Percentiles rank a stretch among this genome's conserved stretches.
phyloP scores from a whole-genome alignment of 1,140 invertebrate genomes.

The Odontomachus brunneus region DNA sequence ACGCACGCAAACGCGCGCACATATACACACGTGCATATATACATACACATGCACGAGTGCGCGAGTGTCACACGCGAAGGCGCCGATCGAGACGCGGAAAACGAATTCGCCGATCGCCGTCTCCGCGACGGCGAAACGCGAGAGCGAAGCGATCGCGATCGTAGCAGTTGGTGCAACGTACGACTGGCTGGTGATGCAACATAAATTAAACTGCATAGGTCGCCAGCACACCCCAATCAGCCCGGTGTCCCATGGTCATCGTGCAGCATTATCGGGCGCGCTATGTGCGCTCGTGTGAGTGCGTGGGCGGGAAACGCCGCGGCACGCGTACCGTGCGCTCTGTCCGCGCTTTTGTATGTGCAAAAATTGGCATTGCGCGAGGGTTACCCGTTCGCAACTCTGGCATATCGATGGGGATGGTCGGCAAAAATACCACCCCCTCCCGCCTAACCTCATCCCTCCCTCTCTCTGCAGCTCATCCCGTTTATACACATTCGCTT shows the following conservation, averaged over 20 bases:
- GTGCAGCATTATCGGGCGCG: slow-evolving; percentile 77
- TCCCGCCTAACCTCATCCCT: background rate
- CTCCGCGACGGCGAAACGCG: slow-evolving; percentile 10
- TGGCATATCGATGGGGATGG: slow-evolving; percentile 59
- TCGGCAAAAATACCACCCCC: slow-evolving; percentile 74
- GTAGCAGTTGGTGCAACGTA: slow-evolving; percentile 73
- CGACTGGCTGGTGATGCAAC: slow-evolving; percentile 80
- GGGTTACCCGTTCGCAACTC: slow-evolving; percentile 65
- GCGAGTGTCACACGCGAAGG: slow-evolving; percentile 5
- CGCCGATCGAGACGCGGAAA: slow-evolving; percentile 16
- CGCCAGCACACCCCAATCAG: slow-evolving; percentile 80
- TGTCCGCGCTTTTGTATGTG: slow-evolving; percentile 60
- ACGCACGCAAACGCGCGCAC: background rate
- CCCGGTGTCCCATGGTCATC: slow-evolving; percentile 79
- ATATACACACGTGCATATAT: too few relatives aligned
- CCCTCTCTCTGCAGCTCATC: background rate
- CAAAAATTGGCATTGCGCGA: slow-evolving; percentile 76
- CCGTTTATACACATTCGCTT: slow-evolving; percentile 58
- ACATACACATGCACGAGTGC: background rate
- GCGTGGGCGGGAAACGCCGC: slow-evolving; percentile 67
- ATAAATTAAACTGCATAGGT: slow-evolving; percentile 82
- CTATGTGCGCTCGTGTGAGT: slow-evolving; percentile 52
- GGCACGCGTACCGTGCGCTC: slow-evolving; percentile 53
- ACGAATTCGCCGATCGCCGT: slow-evolving; percentile 14
- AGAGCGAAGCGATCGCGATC: slow-evolving; percentile 55